Percentiles rank a stretch among this genome's conserved stretches.
Conservation (phyloP, 2,888 invertebrate species). For the Steinernema carpocapsae region DNA sequence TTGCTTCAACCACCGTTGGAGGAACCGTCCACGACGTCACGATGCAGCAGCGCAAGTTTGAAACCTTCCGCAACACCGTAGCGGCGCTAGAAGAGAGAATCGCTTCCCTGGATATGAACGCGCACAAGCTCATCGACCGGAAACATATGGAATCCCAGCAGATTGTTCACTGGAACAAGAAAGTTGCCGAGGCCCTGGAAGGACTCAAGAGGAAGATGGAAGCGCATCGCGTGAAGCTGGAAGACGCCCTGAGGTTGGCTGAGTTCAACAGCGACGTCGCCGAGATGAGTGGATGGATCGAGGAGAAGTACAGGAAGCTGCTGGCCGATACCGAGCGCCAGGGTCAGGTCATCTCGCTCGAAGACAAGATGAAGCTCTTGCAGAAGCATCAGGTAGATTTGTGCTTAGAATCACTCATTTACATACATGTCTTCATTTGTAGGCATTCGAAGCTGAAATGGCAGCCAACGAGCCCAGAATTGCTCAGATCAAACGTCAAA, state of each 20-base stretch:
- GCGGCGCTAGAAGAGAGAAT: slow-evolving; percentile 70
- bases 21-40: slow-evolving; percentile 75
- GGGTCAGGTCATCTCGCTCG: slow-evolving; percentile 81
- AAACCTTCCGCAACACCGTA: slow-evolving; percentile 89
- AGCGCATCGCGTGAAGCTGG: slow-evolving; percentile 32
- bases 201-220: slow-evolving; percentile 37
- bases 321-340: slow-evolving; percentile 73
- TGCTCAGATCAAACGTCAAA: slow-evolving; percentile 57
- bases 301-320: slow-evolving; percentile 70
- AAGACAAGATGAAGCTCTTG: slow-evolving; percentile 91
- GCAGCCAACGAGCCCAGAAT: slow-evolving; percentile 85
- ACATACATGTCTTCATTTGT: slow-evolving; percentile 69
- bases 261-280: slow-evolving; percentile 89
- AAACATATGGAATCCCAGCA: slow-evolving; percentile 78
- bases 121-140: slow-evolving; percentile 79
- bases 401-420: too few relatives aligned
- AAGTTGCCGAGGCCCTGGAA: slow-evolving; percentile 40
- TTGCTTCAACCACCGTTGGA: slow-evolving; percentile 44
- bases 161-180: slow-evolving; percentile 53
- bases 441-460: slow-evolving; percentile 90
- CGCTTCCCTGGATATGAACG: slow-evolving; percentile 52
- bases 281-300: slow-evolving; percentile 71
- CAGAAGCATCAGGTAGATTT: slow-evolving; percentile 80
- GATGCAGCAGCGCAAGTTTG: slow-evolving; percentile 87
- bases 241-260: slow-evolving; percentile 71